Conservation (phyloP, 2,797 vertebrate genomes). For the Thalassophryne amazonica region DNA sequence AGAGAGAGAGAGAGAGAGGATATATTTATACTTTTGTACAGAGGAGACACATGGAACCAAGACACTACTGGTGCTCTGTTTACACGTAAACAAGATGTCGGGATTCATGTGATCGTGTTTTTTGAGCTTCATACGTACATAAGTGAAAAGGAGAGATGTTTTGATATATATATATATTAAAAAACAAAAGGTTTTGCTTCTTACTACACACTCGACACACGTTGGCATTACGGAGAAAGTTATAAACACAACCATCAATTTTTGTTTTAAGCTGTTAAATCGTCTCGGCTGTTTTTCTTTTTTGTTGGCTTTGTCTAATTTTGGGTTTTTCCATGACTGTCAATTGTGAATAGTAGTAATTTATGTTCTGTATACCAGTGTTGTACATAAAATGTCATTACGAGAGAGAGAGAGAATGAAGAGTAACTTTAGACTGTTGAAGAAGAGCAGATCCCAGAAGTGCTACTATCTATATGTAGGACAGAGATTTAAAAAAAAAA, state of each 20-base stretch:
- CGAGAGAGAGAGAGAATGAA: constrained; percentile 51
- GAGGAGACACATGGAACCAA: constrained; percentile 83
- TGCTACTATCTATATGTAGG: constrained; percentile 73
- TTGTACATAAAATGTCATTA: constrained; percentile 86
- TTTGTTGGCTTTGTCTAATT: constrained; percentile 55
- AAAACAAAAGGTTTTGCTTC: constrained; percentile 21
- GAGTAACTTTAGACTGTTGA: constrained; percentile 77
- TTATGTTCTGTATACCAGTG: constrained; percentile 86
- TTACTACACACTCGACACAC: constrained; percentile 63
- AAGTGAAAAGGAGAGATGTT: constrained; percentile 30
- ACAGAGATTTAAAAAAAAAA: no score
- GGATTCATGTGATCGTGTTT: constrained; percentile 48
- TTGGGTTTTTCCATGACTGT: constrained; percentile 72
- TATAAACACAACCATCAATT: constrained; percentile 66
- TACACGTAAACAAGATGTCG: constrained; percentile 80
- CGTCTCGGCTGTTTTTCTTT: constrained; percentile 45
- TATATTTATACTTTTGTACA: constrained; percentile 97
- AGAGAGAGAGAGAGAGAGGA: constrained; percentile 78
- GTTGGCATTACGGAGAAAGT: constrained; percentile 71
- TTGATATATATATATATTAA: constrained; percentile 40
- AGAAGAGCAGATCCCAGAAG: constrained; percentile 69
- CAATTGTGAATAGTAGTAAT: constrained; percentile 86
- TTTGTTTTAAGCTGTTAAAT: constrained; percentile 59
- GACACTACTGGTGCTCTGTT: constrained; percentile 94
- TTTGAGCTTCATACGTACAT: constrained; percentile 40